These are phyloP conservation scores for Sebastes iracundus DNA, from an alignment of 2,797 vertebrate species.

Conservation along the genomic window DNA sequence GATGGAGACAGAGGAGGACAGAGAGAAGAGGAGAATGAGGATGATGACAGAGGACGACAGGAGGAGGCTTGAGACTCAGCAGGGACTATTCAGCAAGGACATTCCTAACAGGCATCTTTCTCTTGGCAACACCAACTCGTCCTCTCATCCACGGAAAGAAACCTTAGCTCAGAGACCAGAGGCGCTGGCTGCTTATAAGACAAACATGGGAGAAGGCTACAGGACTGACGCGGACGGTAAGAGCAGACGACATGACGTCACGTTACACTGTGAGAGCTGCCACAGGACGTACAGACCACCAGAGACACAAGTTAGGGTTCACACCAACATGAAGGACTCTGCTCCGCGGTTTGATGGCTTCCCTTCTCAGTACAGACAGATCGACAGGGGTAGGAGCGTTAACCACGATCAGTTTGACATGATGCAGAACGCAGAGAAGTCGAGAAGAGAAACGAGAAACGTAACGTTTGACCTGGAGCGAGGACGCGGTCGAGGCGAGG, in stretches of 20 bases:
- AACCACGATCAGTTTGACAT: slow-evolving; percentile 56
- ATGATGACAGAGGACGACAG: slow-evolving; percentile 42
- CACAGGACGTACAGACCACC: slow-evolving; percentile 56
- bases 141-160: slow-evolving; percentile 31
- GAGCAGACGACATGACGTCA: slow-evolving; percentile 27
- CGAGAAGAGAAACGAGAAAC: slow-evolving; percentile 66
- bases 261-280: slow-evolving; percentile 63
- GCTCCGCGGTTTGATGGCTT: not conserved
- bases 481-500: not conserved
- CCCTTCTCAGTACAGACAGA: slow-evolving; percentile 23
- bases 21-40: slow-evolving; percentile 64
- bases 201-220: not conserved
- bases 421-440: slow-evolving; percentile 3
- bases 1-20: slow-evolving; percentile 37
- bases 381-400: slow-evolving; percentile 52
- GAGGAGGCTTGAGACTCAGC: slow-evolving; percentile 27
- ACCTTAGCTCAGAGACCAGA: slow-evolving; percentile 11
- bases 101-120: slow-evolving; percentile 3
- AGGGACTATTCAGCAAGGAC: slow-evolving; percentile 11
- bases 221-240: slow-evolving; percentile 12
- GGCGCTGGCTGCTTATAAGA: not conserved
- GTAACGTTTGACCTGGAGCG: slow-evolving; percentile 81
- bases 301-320: slow-evolving; percentile 21
- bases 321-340: slow-evolving; percentile 22
- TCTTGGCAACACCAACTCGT: slow-evolving; percentile 26